These are phyloP conservation scores for Ranitomeya imitator DNA, from an alignment of 2,113 vertebrate genomes.

Conservation along the genomic window DNA sequence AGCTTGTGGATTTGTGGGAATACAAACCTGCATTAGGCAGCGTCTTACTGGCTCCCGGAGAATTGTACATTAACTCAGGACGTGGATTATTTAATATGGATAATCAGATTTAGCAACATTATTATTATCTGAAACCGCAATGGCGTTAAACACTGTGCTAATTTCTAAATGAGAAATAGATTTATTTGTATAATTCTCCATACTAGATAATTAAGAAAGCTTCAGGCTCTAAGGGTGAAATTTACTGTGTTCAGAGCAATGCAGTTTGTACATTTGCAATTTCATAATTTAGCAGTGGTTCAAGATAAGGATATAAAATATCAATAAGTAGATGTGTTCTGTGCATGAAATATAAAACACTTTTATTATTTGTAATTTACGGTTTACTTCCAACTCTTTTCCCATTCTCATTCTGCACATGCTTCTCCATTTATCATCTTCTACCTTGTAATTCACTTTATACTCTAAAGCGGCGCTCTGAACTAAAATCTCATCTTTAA, in stretches of 20 bases:
- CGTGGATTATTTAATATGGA: slow-evolving; percentile 40
- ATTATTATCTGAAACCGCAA: slow-evolving; percentile 49
- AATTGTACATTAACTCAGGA: slow-evolving; percentile 30
- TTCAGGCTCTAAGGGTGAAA: slow-evolving; percentile 8
- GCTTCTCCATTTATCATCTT: neutral
- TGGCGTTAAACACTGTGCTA: slow-evolving; percentile 30
- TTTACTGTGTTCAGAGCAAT: slow-evolving; percentile 1
- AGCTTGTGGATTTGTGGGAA: slow-evolving; percentile 34
- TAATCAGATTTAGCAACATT: slow-evolving; percentile 38
- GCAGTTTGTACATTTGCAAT: slow-evolving; percentile 4
- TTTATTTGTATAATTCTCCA: slow-evolving; percentile 30
- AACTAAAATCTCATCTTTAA: too few relatives aligned
- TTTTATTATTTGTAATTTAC: neutral
- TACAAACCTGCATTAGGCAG: slow-evolving; percentile 12
- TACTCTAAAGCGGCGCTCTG: too few relatives aligned
- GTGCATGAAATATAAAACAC: neutral
- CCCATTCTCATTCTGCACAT: neutral
- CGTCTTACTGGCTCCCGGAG: slow-evolving; percentile 31
- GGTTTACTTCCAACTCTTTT: neutral
- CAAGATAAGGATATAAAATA: neutral
- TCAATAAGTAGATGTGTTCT: slow-evolving; percentile 6
- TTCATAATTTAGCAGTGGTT: neutral
- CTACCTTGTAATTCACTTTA: neutral
- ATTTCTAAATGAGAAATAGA: slow-evolving; percentile 37
- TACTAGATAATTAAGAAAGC: slow-evolving; percentile 30